Percentiles rank a stretch among this genome's conserved stretches.
Conservation (phyloP, 2,113 vertebrate genomes). For the Acanthisitta chloris region DNA sequence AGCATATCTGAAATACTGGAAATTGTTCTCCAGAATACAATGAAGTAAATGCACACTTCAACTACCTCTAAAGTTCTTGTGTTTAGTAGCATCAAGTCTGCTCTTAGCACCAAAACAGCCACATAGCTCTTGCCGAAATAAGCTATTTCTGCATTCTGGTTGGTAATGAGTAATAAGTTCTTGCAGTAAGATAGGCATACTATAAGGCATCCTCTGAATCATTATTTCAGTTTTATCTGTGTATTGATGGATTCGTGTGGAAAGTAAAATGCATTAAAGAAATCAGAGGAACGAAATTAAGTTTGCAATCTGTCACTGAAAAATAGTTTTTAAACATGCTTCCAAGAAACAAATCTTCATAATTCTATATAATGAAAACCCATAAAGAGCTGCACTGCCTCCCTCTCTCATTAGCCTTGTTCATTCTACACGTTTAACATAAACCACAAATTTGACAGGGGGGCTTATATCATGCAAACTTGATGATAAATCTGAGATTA, state of each 20-base stretch:
- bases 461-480: not conserved
- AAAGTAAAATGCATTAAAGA: not conserved
- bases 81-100: not conserved
- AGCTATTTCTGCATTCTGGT: not conserved
- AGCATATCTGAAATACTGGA: not conserved
- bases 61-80: not conserved
- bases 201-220: not conserved
- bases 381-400: not conserved
- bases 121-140: not conserved
- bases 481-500: not conserved
- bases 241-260: not conserved
- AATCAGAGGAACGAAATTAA: not conserved
- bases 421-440: not conserved
- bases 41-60: not conserved
- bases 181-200: not conserved
- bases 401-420: not conserved
- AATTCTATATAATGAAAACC: not conserved
- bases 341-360: conserved; percentile 9
- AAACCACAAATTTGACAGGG: not conserved
- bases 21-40: not conserved
- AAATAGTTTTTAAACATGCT: not conserved
- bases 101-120: not conserved
- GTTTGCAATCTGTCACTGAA: not conserved
- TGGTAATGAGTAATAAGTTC: not conserved
- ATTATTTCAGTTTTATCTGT: not conserved